Evolutionary conservation across 2,113 vertebrate genomes (phyloP).

Genomic region (Hippocampus comes): DNA sequence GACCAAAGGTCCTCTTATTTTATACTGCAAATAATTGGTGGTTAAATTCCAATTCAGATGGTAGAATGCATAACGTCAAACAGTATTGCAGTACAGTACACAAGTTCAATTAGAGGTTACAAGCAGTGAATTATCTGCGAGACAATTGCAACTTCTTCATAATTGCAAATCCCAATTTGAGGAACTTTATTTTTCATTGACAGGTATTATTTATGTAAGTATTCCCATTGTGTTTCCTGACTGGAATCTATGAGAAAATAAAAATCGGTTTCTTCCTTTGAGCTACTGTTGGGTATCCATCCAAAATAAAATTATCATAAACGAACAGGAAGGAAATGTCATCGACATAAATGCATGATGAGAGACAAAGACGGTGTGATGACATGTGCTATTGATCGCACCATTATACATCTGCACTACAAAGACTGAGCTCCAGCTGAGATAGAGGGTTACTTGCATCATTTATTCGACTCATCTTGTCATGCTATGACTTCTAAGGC

Average conservation of each 20-base stretch:
- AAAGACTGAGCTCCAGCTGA: constrained; percentile 37
- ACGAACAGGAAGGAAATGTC: constrained; percentile 17
- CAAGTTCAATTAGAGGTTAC: background rate
- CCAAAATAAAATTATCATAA: constrained; percentile 15
- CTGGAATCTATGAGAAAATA: background rate
- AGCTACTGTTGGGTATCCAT: constrained; percentile 9
- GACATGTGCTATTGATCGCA: background rate
- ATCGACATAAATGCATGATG: constrained; percentile 18
- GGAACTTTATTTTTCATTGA: background rate
- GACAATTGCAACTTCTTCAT: background rate
- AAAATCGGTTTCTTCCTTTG: background rate
- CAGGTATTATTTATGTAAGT: background rate
- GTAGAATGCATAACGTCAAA: constrained; percentile 6
- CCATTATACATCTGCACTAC: constrained; percentile 46
- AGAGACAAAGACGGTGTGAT: constrained; percentile 14
- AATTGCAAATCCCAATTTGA: background rate
- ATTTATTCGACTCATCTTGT: constrained; percentile 33
- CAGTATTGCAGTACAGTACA: background rate
- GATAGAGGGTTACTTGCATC: constrained; percentile 40
- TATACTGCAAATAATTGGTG: background rate
- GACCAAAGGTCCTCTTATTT: constrained; percentile 22
- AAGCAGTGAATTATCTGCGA: background rate
- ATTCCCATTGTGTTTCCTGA: background rate
- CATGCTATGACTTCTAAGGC: constrained; percentile 11
- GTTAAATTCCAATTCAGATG: background rate